Evolutionary conservation across 2,113 vertebrate genomes (phyloP).

Genomic region (Archocentrus centrarchus): DNA sequence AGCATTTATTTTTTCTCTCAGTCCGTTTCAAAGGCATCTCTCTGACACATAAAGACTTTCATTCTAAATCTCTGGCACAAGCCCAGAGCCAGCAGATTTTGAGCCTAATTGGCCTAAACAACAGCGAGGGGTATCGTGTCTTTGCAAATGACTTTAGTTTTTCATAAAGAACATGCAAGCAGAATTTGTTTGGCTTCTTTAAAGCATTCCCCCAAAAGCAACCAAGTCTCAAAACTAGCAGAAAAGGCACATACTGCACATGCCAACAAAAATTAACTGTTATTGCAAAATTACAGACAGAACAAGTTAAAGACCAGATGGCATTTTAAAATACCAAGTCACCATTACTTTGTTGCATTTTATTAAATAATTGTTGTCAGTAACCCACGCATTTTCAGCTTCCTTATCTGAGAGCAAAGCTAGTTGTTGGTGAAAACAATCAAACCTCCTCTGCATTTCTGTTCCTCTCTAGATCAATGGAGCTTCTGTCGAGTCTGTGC

Average conservation of each 20-base stretch:
- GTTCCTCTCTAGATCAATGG: constrained; percentile 20
- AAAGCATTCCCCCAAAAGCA: not conserved
- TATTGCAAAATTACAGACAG: constrained; percentile 1
- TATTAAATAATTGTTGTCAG: constrained; percentile 12
- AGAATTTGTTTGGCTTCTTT: constrained; percentile 42
- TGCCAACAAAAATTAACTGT: not conserved
- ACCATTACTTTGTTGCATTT: constrained; percentile 23
- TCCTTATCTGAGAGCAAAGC: constrained; percentile 4
- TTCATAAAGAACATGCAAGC: constrained; percentile 34
- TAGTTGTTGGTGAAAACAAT: constrained; percentile 27
- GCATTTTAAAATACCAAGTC: constrained; percentile 18
- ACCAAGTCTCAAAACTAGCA: not conserved
- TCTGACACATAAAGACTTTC: constrained; percentile 58
- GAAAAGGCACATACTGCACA: not conserved
- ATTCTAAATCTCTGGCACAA: constrained; percentile 63
- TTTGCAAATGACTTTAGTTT: constrained; percentile 53
- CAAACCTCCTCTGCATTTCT: constrained; percentile 34
- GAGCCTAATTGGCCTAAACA: constrained; percentile 71
- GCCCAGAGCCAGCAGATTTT: constrained; percentile 63
- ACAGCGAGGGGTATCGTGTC: constrained; percentile 62
- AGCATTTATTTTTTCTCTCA: constrained; percentile 22
- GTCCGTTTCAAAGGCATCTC: constrained; percentile 47
- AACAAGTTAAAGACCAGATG: constrained; percentile 11
- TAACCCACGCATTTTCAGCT: not conserved
- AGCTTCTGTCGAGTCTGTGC: constrained; percentile 14